phyloP scores from a whole-genome alignment of 2,797 vertebrate species.

The Sebastes minor region DNA sequence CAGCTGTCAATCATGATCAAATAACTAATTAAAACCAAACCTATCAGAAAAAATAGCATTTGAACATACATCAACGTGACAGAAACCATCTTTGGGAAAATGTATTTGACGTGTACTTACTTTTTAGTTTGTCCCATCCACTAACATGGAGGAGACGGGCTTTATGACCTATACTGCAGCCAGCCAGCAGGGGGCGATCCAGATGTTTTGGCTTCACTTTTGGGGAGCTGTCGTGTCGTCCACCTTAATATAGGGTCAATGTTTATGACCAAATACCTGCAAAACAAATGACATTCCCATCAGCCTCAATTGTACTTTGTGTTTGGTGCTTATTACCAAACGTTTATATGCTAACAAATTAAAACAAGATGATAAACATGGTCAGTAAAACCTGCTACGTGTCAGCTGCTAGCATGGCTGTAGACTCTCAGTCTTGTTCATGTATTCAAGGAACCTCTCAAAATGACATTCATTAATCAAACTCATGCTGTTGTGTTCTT shows the following conservation, averaged over 20 bases:
- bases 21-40: no score
- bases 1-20: no score
- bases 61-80: no score
- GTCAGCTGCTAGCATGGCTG: background rate
- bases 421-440: background rate
- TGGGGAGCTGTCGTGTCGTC: fast-evolving
- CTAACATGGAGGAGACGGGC: no score
- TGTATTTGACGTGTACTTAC: no score
- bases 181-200: no score
- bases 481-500: background rate
- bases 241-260: background rate
- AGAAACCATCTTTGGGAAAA: no score
- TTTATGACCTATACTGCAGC: no score
- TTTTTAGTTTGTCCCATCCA: no score
- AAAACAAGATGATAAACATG: background rate
- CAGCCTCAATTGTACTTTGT: background rate
- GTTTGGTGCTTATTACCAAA: background rate
- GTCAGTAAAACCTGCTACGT: background rate
- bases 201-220: no score
- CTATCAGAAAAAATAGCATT: fast-evolving
- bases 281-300: background rate
- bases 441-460: background rate
- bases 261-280: background rate
- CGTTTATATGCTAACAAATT: background rate
- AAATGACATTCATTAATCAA: background rate